Conservation (phyloP, 2,797 vertebrate species). For the Coilia nasus region DNA sequence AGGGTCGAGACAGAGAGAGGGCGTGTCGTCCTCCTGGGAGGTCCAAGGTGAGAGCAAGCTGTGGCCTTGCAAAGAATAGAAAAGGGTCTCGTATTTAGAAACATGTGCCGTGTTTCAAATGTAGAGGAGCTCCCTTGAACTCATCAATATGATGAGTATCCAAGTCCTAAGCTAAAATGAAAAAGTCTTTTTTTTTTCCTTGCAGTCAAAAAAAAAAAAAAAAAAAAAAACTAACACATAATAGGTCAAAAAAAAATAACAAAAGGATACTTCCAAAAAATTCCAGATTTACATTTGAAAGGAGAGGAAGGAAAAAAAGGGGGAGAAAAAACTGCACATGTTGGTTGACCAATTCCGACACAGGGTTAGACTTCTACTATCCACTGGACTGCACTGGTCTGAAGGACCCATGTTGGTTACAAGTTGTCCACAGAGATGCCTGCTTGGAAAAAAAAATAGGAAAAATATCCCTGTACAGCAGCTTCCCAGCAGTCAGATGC, state of each 20-base stretch:
- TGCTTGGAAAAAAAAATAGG: conserved; percentile 65
- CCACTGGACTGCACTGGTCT: conserved; percentile 81
- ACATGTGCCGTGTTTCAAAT: conserved; percentile 90
- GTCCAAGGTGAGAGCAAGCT: conserved; percentile 50
- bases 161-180: conserved; percentile 93
- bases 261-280: conserved; percentile 68
- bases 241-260: conserved; percentile 76
- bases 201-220: conserved; percentile 73
- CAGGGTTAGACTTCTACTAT: conserved; percentile 79
- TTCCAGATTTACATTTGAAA: conserved; percentile 81
- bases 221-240: conserved; percentile 69
- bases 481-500: conserved; percentile 79
- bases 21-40: background rate
- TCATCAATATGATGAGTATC: conserved; percentile 99
- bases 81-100: conserved; percentile 90
- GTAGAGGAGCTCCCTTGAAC: conserved; percentile 84
- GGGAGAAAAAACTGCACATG: conserved; percentile 80
- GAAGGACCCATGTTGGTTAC: conserved; percentile 76
- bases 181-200: conserved; percentile 81
- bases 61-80: conserved; percentile 55
- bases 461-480: conserved; percentile 66
- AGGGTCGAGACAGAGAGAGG: conserved; percentile 63
- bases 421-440: conserved; percentile 79
- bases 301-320: conserved; percentile 59
- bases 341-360: conserved; percentile 79